phyloP scores from a whole-genome alignment of 2,888 invertebrate genomes.

The Meloe dianella region DNA sequence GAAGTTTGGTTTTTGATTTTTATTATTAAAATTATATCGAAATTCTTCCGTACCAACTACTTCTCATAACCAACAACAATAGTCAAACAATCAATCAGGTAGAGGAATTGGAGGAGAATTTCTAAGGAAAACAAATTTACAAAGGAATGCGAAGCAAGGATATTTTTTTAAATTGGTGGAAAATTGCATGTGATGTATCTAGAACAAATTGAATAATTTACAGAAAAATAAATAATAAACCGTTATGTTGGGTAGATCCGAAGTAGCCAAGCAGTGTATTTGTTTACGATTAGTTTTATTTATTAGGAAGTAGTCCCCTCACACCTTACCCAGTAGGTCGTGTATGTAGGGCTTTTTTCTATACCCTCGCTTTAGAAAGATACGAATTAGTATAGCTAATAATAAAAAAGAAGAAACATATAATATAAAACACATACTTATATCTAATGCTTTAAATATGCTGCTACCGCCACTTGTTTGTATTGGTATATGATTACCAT shows the following conservation, averaged over 20 bases:
- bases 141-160: too few species aligned
- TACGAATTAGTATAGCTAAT: conserved; percentile 68
- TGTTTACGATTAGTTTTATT: neutral
- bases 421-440: conserved; percentile 56
- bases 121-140: too few species aligned
- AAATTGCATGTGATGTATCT: neutral
- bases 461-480: conserved; percentile 26
- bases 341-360: conserved; percentile 77
- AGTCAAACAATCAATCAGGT: too few species aligned
- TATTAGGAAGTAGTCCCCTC: conserved; percentile 44
- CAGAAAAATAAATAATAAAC: neutral
- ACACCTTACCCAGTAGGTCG: conserved; percentile 75
- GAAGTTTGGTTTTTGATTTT: too few species aligned
- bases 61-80: too few species aligned
- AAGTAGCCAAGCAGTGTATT: conserved; percentile 3
- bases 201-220: neutral
- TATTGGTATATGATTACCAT: conserved; percentile 22
- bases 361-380: conserved; percentile 76
- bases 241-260: neutral
- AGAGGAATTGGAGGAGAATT: too few species aligned
- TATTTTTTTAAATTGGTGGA: neutral
- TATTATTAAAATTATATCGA: too few species aligned
- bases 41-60: too few species aligned
- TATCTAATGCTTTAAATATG: conserved; percentile 51
- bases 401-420: conserved; percentile 64